phyloP scores from a whole-genome alignment of 2,113 vertebrate species.

The Pelusios castaneus region DNA sequence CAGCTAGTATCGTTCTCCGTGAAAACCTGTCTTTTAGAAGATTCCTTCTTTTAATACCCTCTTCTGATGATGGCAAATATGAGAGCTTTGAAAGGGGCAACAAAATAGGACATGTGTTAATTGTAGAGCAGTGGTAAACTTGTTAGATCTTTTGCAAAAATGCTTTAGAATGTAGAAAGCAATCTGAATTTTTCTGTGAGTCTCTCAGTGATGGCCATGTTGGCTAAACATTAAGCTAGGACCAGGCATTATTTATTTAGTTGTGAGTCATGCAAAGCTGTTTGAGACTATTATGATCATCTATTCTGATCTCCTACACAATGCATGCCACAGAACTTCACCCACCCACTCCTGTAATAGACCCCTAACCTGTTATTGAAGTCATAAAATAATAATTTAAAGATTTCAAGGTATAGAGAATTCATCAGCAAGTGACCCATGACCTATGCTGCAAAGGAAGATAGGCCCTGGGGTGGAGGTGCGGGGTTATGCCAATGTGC shows the following conservation, averaged over 20 bases:
- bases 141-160: conserved; percentile 4
- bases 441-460: no score
- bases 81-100: background rate
- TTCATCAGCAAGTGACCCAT: no score
- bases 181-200: conserved; percentile 6
- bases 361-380: no score
- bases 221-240: background rate
- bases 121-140: background rate
- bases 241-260: background rate
- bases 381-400: no score
- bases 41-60: conserved; percentile 24
- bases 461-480: no score
- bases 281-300: background rate
- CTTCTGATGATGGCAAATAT: conserved; percentile 5
- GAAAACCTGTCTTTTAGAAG: conserved; percentile 37
- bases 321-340: no score
- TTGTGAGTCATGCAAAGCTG: background rate
- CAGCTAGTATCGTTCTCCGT: background rate
- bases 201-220: background rate
- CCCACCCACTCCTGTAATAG: no score
- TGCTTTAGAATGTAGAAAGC: conserved; percentile 9
- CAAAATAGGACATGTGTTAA: background rate
- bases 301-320: no score
- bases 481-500: no score
- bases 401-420: no score